These are phyloP conservation scores for Linnaemya vulpina DNA, from an alignment of 2,888 invertebrate genomes.

Conservation along the genomic window DNA sequence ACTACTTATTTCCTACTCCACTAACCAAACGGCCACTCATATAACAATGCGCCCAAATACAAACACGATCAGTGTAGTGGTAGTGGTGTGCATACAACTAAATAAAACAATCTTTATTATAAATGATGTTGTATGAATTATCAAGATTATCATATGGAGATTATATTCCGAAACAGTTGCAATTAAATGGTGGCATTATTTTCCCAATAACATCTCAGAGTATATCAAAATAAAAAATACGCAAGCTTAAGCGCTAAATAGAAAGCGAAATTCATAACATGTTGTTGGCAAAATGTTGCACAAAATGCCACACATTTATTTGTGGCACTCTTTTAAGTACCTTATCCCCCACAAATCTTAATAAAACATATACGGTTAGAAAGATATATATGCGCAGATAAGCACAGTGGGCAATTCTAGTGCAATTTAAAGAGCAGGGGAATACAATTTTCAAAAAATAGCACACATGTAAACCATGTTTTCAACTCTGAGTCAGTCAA, in stretches of 20 bases:
- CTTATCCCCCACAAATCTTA: too few relatives aligned
- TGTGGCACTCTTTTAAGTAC: too few relatives aligned
- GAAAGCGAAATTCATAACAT: not conserved
- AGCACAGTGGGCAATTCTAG: too few relatives aligned
- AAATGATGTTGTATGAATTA: constrained; percentile 34
- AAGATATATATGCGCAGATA: too few relatives aligned
- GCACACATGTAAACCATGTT: too few relatives aligned
- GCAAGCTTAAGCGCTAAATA: not conserved
- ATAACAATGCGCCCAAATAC: constrained; percentile 6
- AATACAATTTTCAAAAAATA: too few relatives aligned
- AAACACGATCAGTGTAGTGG: not conserved
- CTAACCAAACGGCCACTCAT: not conserved
- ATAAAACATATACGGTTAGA: too few relatives aligned
- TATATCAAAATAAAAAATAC: constrained; percentile 30
- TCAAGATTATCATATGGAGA: constrained; percentile 44
- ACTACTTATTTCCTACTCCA: constrained; percentile 14
- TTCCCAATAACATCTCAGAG: constrained; percentile 20
- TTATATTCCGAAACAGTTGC: constrained; percentile 21
- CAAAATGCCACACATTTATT: too few relatives aligned
- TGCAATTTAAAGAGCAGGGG: too few relatives aligned
- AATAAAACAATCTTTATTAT: constrained; percentile 1
- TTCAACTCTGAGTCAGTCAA: too few relatives aligned
- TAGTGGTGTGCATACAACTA: not conserved
- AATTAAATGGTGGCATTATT: constrained; percentile 41
- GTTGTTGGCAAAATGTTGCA: not conserved